Evolutionary conservation across 2,888 invertebrate species (phyloP).

Genomic region (Agriopis aurantiaria): DNA sequence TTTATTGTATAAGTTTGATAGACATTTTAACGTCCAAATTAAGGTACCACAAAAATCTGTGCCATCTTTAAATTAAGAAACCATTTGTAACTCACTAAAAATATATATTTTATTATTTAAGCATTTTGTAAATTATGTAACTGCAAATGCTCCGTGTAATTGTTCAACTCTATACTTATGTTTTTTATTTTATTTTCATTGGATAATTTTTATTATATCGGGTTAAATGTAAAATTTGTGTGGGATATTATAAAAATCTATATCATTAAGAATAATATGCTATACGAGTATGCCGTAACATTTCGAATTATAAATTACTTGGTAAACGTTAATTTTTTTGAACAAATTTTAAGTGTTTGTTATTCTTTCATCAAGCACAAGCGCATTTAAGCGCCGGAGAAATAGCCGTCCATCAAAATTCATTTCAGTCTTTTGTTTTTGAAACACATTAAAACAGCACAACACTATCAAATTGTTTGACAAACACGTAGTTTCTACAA

Average conservation of each 20-base stretch:
- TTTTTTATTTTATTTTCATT: background rate
- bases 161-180: slow-evolving; percentile 4
- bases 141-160: slow-evolving; percentile 4
- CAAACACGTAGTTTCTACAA: no score
- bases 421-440: no score
- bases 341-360: no score
- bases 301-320: background rate
- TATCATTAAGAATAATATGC: background rate
- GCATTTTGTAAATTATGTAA: slow-evolving; percentile 34
- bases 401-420: no score
- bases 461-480: no score
- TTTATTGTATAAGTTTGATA: slow-evolving; percentile 19
- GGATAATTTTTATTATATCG: slow-evolving; percentile 15
- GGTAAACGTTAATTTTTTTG: no score
- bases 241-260: background rate
- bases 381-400: no score
- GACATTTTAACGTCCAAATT: slow-evolving; percentile 44
- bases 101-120: slow-evolving; percentile 38
- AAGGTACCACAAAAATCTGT: slow-evolving; percentile 57
- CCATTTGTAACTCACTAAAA: slow-evolving; percentile 37
- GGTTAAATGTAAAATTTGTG: slow-evolving; percentile 8
- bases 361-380: no score
- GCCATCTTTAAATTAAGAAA: slow-evolving; percentile 63
- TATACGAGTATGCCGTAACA: background rate
- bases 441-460: no score